These are phyloP conservation scores for Sipha flava DNA, from an alignment of 1,140 invertebrate species.

Conservation along the genomic window DNA sequence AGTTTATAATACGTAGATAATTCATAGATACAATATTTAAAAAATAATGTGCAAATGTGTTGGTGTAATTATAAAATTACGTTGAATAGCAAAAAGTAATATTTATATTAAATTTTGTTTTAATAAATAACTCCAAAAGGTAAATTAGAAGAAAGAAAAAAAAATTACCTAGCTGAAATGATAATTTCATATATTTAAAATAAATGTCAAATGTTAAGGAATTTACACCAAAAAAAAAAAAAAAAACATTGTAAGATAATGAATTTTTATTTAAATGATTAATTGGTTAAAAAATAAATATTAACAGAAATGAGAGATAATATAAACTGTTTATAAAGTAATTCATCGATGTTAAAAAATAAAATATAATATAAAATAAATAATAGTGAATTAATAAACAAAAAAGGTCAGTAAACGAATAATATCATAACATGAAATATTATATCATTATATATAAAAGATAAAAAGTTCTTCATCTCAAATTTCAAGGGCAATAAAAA, in stretches of 20 bases:
- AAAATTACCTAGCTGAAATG: no score
- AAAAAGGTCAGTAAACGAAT: neutral
- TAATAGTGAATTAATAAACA: neutral
- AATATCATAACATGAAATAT: neutral
- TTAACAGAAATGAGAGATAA: neutral
- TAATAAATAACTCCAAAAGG: no score
- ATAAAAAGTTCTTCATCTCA: neutral
- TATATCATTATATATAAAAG: neutral
- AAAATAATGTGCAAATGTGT: no score
- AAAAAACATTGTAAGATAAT: neutral
- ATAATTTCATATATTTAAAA: neutral
- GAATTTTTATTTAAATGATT: neutral
- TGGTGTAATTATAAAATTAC: no score
- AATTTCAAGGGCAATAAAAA: neutral
- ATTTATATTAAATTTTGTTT: no score
- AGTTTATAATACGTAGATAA: no score
- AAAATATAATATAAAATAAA: neutral
- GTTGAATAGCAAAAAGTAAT: no score
- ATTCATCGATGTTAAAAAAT: no score
- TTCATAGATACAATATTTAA: no score
- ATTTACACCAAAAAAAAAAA: neutral
- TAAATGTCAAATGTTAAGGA: neutral
- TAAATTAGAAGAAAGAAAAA: neutral
- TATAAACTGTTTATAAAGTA: neutral
- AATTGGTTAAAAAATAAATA: neutral